A percentile compares a stretch with the other conserved stretches of the same genome.
Conservation (phyloP, 2,888 invertebrate species). For the Xestoiulus laeticollis region DNA sequence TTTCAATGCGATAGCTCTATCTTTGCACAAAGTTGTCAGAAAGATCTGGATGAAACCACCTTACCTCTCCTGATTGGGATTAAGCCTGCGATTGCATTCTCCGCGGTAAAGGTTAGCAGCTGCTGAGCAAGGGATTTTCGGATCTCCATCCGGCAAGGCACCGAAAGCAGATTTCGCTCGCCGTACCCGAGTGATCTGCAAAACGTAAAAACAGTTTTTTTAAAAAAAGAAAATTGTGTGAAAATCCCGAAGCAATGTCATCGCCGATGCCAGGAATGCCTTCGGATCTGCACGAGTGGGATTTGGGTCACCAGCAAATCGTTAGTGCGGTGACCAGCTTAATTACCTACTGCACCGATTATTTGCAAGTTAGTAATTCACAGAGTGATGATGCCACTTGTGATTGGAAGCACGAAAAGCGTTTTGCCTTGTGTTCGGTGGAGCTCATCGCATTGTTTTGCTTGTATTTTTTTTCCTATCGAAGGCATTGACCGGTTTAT, state of each 20-base stretch:
- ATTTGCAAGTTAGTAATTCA: slow-evolving; percentile 45
- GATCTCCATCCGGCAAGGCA: neutral
- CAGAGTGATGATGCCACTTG: neutral
- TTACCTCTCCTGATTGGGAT: slow-evolving; percentile 42
- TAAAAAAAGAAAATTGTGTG: no score
- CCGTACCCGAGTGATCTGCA: neutral
- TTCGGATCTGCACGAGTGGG: slow-evolving; percentile 31
- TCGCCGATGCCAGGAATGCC: slow-evolving; percentile 44
- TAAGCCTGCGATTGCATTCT: neutral
- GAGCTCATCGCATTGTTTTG: slow-evolving; percentile 14
- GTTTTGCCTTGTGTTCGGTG: neutral
- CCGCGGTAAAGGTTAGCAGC: neutral
- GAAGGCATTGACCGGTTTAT: slow-evolving; percentile 48
- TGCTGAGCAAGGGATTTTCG: neutral
- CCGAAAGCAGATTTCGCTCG: neutral
- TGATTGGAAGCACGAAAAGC: neutral
- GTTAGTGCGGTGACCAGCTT: slow-evolving; percentile 20
- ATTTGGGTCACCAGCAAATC: neutral
- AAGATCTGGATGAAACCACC: slow-evolving; percentile 45
- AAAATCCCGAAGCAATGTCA: neutral
- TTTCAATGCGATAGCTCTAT: neutral
- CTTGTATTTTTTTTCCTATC: neutral
- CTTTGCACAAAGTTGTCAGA: slow-evolving; percentile 40
- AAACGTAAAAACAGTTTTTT: neutral
- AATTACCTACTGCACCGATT: slow-evolving; percentile 28